Percentiles rank a stretch among this genome's conserved stretches.
Evolutionary conservation across 2,797 vertebrate species (phyloP).

Genomic region (Cyclura pinguis): DNA sequence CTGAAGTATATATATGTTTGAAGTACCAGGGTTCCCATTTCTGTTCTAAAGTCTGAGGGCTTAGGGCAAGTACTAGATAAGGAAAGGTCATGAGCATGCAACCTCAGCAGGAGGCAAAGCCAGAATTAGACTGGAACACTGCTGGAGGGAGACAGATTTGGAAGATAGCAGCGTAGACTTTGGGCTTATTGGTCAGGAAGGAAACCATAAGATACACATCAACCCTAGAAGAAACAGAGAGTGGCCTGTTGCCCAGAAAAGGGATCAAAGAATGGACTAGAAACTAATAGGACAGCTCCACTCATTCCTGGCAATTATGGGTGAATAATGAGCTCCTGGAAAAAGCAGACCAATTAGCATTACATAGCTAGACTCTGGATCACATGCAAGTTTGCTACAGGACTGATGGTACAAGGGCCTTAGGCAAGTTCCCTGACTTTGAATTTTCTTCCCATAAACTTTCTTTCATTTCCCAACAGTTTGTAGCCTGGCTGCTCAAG

Average conservation of each 20-base stretch:
- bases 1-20: neutral
- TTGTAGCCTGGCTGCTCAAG: neutral
- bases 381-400: neutral
- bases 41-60: neutral
- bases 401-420: neutral
- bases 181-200: neutral
- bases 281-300: neutral
- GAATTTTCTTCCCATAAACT: neutral
- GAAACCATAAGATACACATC: neutral
- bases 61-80: neutral
- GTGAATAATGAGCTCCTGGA: neutral
- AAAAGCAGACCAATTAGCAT: neutral
- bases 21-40: neutral
- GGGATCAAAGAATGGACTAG: neutral
- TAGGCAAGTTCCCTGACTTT: neutral
- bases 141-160: neutral
- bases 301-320: neutral
- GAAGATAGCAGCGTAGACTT: neutral
- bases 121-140: neutral
- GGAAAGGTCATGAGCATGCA: neutral
- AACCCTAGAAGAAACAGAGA: neutral
- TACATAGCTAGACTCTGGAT: neutral
- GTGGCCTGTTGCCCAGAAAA: constrained; percentile 1
- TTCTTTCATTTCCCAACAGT: neutral
- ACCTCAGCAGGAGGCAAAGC: neutral